Evolutionary conservation across 1,140 invertebrate genomes (phyloP), one percentile per base, ranked within the genome.

Genomic region (Oreohelix idahoensis): DNA sequence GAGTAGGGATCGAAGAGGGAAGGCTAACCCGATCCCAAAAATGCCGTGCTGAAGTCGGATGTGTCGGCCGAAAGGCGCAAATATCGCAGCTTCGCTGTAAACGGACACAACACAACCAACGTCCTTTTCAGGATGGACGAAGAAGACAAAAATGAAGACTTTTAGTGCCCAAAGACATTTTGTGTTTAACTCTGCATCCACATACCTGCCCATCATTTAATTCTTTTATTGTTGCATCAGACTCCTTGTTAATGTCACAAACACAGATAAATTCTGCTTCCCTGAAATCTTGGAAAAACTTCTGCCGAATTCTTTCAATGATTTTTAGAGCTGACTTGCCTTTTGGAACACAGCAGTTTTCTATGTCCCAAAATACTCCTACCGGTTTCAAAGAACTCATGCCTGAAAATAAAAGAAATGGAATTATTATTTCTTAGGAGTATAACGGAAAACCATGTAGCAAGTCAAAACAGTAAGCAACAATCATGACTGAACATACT

Each of bases 331-430:
- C 96, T 81, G 96, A 97, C 91, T 95, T 95, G 78, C 95, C 95
- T 90, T 95, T 95, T 13, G 96, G 96, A 53, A 98, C 95, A 91
- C 95, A 94, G 92, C 96, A 96, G 90, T 97, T 98, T 94, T 98
- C 96, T 89, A 98, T 98, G 91, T 98, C 97, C 97, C 97, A 98
- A 93, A 97, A 98, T 73, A 98, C 96, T 77, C 96, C 97, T 90
- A 97, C 95, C 0, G 96, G 96, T 74, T 69, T 83, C 58, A 81
- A 81, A 53, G 78, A 79, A 91, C 89, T 39, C 70, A 81, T 69
- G 17, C 74, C 49, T 63, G 32, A 32, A 49, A 39, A 79, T 8
- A 32, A 42, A 73, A 17, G 20, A 58, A 58, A n/a, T n/a, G 26
- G 20, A 35, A 42, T 20, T 29, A 36, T n/a, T 29, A 69, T 69